Base-by-base conservation (phyloP, 2,797 vertebrate species). In the Coreius guichenoti region DNA sequence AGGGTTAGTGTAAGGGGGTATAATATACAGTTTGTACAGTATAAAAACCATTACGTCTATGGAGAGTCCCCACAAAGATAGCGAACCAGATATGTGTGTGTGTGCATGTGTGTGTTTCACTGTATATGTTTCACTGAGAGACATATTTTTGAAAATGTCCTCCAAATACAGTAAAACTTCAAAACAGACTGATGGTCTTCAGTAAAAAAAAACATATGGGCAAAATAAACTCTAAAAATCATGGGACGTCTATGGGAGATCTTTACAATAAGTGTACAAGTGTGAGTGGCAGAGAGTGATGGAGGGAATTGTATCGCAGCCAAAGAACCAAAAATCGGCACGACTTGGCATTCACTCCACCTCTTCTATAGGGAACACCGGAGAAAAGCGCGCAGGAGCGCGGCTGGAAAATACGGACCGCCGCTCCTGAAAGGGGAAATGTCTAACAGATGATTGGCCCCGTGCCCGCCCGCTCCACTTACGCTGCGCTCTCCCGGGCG, bases 391-490 rank as follows among this genome's bases (percentile, higher is more conserved):
- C 83, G 72, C 87, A 88, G 90, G 91, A 92, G 89, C 90, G 90
- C 91, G 86, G 89, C 88, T 93, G 93, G 93, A 93, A 94, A 95
- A 94, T 91, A 92, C 90, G 91, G 91, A 90, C 91, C 92, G 93
- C 91, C 92, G 93, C 91, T 92, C 91, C 89, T 90, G 93, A 93
- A 94, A 93, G 89, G 90, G 92, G 91, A 95, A 95, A 95, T 94
- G 93, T 93, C 92, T 89, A 94, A 94, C 94, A 95, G 95, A 95
- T 94, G 95, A 94, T 90, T 87, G 91, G 88, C 88, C 83, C 86
- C 63, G 88, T 91, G 90, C 92, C 92, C 92, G 54, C 89, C 61
- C 80, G 72, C 82, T 88, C 87, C 78, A 70, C 86, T 84, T 86
- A 65, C 61, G 26, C 87, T 73, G 90, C 89, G 87, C 90, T 91